Evolutionary conservation across 2,113 vertebrate genomes (phyloP), one percentile per base, ranked within the genome.

Genomic region (Trogon surrucura): DNA sequence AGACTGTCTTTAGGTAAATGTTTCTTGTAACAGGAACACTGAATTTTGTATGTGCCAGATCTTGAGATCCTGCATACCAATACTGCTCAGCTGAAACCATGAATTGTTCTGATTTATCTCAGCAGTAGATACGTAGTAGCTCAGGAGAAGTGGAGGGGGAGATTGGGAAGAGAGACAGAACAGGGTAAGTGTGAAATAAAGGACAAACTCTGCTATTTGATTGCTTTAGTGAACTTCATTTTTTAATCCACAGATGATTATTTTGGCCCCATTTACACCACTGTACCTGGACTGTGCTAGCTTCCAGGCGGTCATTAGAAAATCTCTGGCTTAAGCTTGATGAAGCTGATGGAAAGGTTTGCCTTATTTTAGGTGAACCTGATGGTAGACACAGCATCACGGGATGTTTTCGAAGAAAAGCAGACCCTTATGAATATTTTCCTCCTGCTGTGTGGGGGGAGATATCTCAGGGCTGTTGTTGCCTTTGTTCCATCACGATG

Each of bases 381-480:
- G 71, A 65, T 45, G 72, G 66, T 10, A 94, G 77, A n/a, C 32
- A 62, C 58, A 80, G 57, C 14, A 74, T 72, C 53, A n/a, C 26
- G 32, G 21, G 13, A 25, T 50, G 25, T 47, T 87, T 94, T 94
- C 66, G 75, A 66, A 86, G 88, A 96, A 90, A 85, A 54, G 58
- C n/a, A 80, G 85, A 70, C 88, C 84, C 58, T 60, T 86, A 71
- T 67, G 56, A 94, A 78, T 96, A 60, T 90, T 90, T 94, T 85
- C 60, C 36, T 92, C 86, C 65, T 57, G 80, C 86, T 96, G 77
- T 81, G 86, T 85, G 92, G 67, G 65, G 41, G 70, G 66, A 74
- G 61, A 60, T 88, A 30, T 91, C 92, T 95, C 78, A 53, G 69
- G 66, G 88, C 73, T 93, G 77, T 79, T 93, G 53, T 53, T 96